Evolutionary conservation across 2,888 invertebrate species (phyloP).

Genomic region (Plebejus melissa): DNA sequence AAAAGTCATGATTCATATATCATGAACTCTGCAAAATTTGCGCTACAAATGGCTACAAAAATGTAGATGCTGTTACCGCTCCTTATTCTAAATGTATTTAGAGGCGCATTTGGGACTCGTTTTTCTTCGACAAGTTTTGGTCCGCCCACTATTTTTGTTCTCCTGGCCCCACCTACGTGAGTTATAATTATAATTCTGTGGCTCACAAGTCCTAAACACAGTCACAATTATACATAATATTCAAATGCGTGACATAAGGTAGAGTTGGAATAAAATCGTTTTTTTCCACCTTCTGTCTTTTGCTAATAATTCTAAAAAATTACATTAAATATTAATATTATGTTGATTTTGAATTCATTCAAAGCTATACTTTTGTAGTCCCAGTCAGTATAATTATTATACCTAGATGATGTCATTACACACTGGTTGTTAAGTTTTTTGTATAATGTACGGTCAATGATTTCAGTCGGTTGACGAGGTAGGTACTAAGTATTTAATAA

Average conservation of each 20-base stretch:
- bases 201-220: not conserved
- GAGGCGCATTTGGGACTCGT: not conserved
- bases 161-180: slow-evolving; percentile 6
- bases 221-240: not conserved
- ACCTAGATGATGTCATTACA: slow-evolving; percentile 16
- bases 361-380: not conserved
- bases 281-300: not conserved
- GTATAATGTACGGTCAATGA: slow-evolving; percentile 20
- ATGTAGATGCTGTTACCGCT: not conserved
- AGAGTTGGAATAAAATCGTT: not conserved
- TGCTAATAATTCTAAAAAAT: not conserved
- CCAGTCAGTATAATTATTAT: not conserved
- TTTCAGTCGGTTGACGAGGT: slow-evolving; percentile 10
- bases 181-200: not conserved
- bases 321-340: not conserved
- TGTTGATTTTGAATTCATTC: not conserved
- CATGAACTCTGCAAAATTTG: too few species aligned
- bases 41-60: not conserved
- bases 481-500: not conserved
- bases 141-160: slow-evolving; percentile 19
- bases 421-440: not conserved
- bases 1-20: too few species aligned
- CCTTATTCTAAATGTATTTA: not conserved
- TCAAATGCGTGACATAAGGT: not conserved
- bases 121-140: not conserved